phyloP scores from a whole-genome alignment of 2,888 invertebrate species.

The Odontocerum albicorne region DNA sequence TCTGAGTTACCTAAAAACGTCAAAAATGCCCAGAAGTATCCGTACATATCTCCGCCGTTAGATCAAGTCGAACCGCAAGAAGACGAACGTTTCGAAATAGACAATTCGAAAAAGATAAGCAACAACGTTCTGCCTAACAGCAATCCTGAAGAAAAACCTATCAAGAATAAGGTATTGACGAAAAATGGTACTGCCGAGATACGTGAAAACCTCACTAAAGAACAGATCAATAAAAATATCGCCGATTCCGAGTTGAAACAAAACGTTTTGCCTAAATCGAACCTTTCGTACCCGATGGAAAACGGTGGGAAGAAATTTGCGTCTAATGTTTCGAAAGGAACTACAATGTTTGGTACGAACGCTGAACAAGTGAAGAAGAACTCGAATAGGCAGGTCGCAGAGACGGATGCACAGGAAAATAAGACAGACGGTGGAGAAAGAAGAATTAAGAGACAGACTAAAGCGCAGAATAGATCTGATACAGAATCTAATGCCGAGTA shows the following conservation, averaged over 20 bases:
- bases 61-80: constrained; percentile 23
- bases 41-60: constrained; percentile 2
- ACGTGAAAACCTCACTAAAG: neutral
- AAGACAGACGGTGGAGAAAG: constrained; percentile 31
- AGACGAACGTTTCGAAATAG: constrained; percentile 19
- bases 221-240: constrained; percentile 35
- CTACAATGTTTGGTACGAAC: neutral
- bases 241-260: constrained; percentile 44
- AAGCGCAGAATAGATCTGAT: constrained; percentile 40
- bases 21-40: constrained; percentile 21
- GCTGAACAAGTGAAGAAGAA: constrained; percentile 19
- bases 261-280: constrained; percentile 43
- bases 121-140: constrained; percentile 28
- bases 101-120: constrained; percentile 30
- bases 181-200: constrained; percentile 2
- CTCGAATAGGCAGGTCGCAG: neutral
- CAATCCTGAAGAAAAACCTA: constrained; percentile 8
- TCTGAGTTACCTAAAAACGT: constrained; percentile 25
- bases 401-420: constrained; percentile 26
- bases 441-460: constrained; percentile 41
- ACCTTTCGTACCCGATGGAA: constrained; percentile 44
- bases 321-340: constrained; percentile 40
- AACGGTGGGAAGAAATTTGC: constrained; percentile 43
- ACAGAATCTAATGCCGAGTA: constrained; percentile 38
- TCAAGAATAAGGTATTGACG: constrained; percentile 21